Evolutionary conservation across 2,888 invertebrate species (phyloP), one percentile per base, ranked within the genome.

Genomic region (Diogma glabrata): DNA sequence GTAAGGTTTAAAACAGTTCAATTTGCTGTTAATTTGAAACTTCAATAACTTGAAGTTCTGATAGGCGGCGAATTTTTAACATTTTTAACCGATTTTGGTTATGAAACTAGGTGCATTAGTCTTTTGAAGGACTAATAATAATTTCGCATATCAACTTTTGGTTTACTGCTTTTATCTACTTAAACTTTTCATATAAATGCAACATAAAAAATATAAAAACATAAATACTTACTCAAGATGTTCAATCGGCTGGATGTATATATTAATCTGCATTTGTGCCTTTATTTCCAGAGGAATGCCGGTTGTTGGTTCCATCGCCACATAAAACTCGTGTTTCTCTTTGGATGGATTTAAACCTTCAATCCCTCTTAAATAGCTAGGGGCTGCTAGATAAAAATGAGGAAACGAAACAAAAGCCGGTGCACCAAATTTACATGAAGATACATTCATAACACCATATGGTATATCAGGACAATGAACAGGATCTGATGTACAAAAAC

Each of bases 401-500:
- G 92, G 91, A 59, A 81, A 79, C 0, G 87, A 84, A 20, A 88
- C 76, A 67, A 83, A 86, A 12, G 84, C 85, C 1, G 92, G 91
- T n/a, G 90, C 87, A 49, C 83, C 84, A 67, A 74, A 81, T 55
- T 84, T 80, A 62, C 89, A 89, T 23, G 67, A 65, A 1, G 85
- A 83, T 57, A 88, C 81, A 63, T 87, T 82, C 8, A 87, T 73
- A 0, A 81, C 76, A 6, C 88, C 89, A 22, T 72, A 12, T 1
- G 68, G 70, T 36, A 67, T 63, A 54, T 68, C 68, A 20, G 77
- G 63, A 58, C 79, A 79, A 9, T 24, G 14, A 22, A n/a, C 45
- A 8, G 24, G 6, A 57, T 75, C 70, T 1, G 73, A 60, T 16
- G 71, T 68, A 60, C 84, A 85, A 67, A 81, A 90, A 61, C 90